Evolutionary conservation across 2,113 vertebrate species (phyloP).

Genomic region (Gavialis gangeticus): DNA sequence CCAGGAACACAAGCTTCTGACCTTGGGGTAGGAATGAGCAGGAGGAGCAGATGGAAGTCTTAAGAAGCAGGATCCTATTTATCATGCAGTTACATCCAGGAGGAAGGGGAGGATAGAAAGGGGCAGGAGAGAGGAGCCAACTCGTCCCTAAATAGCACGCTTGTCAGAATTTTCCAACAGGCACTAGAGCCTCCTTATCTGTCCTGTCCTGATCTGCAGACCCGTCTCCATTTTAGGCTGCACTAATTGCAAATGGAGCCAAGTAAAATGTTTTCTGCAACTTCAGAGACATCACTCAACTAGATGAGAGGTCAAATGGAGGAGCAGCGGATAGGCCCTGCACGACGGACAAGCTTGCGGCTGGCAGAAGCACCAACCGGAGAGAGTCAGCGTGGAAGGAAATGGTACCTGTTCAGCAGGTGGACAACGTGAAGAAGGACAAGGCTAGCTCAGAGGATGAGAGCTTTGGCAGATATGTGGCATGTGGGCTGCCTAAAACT

Average conservation of each 20-base stretch:
- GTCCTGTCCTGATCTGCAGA: neutral
- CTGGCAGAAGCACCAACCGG: neutral
- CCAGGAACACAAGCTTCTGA: neutral
- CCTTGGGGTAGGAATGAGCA: neutral
- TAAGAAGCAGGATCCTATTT: neutral
- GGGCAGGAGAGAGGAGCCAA: neutral
- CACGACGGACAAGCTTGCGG: neutral
- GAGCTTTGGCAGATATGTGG: neutral
- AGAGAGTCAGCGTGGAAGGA: neutral
- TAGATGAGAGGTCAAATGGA: neutral
- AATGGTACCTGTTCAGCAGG: neutral
- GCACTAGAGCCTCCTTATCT: conserved; percentile 44
- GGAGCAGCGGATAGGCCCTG: neutral
- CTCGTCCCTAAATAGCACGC: conserved; percentile 44
- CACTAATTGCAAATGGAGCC: conserved; percentile 26
- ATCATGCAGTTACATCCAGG: neutral
- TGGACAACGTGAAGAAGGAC: rapidly evolving
- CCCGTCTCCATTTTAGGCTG: neutral
- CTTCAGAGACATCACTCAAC: neutral
- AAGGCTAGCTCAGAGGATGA: neutral
- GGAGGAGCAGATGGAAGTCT: neutral
- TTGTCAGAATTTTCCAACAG: conserved; percentile 52
- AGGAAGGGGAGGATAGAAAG: neutral
- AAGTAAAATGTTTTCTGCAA: neutral
- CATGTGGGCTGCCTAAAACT: rapidly evolving